Evolutionary conservation across 2,888 invertebrate species (phyloP), one percentile per base, ranked within the genome.

Genomic region (Cheilosia scutellata): DNA sequence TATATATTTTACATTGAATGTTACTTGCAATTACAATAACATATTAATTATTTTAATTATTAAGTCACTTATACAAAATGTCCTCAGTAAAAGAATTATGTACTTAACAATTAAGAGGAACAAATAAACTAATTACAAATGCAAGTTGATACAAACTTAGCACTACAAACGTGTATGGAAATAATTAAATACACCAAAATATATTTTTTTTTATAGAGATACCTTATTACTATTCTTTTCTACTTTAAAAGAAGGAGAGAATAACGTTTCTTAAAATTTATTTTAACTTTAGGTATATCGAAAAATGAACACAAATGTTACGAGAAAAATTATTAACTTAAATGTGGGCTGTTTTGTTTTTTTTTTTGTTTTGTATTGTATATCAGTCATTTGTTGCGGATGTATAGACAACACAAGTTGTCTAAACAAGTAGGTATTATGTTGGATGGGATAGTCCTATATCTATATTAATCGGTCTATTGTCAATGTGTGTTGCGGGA

Each of bases 291-390:
- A 49, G 20, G 31, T 79, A 55, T 68, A 68, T 71, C 80, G 66
- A 80, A 80, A 70, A 70, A 75, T 76, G 63, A 82, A 76, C 76
- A 82, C 82, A 82, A 68, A n/a, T 58, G 47, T 76, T 70, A 70
- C 51, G 51, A 62, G 27, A 51, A 51, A 20, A 44, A 42, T 9
- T 51, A 62, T 70, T 68, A 53, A 75, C 42, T 47, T 75, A 74
- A 75, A 75, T 60, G 72, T 53, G 60, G 68, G 31, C 68, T 62
- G 31, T 80, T 72, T 51, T 49, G 16, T 44, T 76, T 62, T 20
- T 20, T 20, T 20, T 20, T 20, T 20, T 20, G 20, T 20, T 51
- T 29, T 70, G 40, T 63, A 58, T 55, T 63, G 40, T 60, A 66
- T 44, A 79, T 80, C 80, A 80, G 80, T 80, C 79, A 13, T 79